Evolutionary conservation across 2,113 vertebrate species (phyloP).

Genomic region (Athene cunicularia): DNA sequence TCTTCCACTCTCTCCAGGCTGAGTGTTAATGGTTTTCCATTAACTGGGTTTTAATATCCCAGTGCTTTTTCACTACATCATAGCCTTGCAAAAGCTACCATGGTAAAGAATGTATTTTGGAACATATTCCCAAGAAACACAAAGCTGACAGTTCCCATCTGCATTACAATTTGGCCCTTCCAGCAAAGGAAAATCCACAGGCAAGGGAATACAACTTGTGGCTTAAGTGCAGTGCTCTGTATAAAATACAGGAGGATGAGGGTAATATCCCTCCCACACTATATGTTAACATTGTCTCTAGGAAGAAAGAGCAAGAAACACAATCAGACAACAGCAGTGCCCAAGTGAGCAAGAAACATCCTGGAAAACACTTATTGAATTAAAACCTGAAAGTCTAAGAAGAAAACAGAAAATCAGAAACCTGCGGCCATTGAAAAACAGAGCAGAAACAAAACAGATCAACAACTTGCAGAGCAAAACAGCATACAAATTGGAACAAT

Average conservation of each 20-base stretch:
- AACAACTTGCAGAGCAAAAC: conserved; percentile 68
- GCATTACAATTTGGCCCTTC: not conserved
- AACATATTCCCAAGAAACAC: conserved; percentile 17
- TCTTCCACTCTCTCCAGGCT: not conserved
- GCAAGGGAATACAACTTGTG: not conserved
- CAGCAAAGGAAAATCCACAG: conserved; percentile 25
- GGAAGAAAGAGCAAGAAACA: conserved; percentile 10
- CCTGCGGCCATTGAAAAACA: conserved; percentile 30
- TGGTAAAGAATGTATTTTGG: not conserved
- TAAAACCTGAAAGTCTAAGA: conserved; percentile 51
- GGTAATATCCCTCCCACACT: not conserved
- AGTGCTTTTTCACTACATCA: not conserved
- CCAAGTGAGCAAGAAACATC: not conserved
- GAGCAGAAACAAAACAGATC: conserved; percentile 63
- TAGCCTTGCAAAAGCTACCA: not conserved
- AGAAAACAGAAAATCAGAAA: conserved; percentile 65
- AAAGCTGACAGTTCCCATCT: conserved; percentile 23
- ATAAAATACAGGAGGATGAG: not conserved
- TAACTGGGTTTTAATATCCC: not conserved
- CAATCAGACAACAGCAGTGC: not conserved
- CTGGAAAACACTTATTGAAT: not conserved
- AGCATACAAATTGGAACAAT: conserved; percentile 73
- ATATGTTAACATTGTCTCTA: not conserved
- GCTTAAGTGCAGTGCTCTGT: not conserved
- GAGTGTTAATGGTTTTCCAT: not conserved